Conservation (phyloP, 1,140 invertebrate species). For the Lutraria rhynchaena region DNA sequence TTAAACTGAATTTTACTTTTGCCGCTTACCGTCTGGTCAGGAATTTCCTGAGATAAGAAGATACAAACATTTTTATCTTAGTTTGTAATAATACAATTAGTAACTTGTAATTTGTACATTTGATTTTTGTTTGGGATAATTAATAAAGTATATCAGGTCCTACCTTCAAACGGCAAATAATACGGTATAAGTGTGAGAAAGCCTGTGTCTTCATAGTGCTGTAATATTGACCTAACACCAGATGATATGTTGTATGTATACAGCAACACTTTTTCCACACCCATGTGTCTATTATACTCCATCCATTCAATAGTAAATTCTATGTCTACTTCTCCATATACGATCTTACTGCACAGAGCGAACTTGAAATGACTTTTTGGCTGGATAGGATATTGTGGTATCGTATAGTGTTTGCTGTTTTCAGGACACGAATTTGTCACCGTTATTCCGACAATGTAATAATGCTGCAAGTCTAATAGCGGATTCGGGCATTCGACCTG, state of each 20-base stretch:
- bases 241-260: slow-evolving; percentile 11
- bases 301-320: slow-evolving; percentile 29
- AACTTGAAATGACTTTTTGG: not conserved
- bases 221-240: not conserved
- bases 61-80: no score
- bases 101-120: no score
- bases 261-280: slow-evolving; percentile 15
- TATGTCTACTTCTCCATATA: slow-evolving; percentile 19
- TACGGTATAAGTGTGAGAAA: not conserved
- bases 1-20: no score
- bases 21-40: no score
- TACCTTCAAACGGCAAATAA: not conserved
- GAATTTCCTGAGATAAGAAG: no score
- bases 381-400: not conserved
- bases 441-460: not conserved
- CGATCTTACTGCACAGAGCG: slow-evolving; percentile 18
- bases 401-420: not conserved
- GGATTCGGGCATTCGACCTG: slow-evolving; percentile 27
- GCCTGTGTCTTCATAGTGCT: not conserved
- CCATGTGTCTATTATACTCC: slow-evolving; percentile 39
- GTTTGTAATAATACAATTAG: no score
- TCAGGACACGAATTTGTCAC: not conserved
- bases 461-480: not conserved
- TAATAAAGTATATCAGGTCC: no score
- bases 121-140: no score